A percentile compares a stretch with the other conserved stretches of the same genome.
These are phyloP conservation scores for Dicrurus megarhynchus DNA, from an alignment of 2,113 vertebrate genomes.

Conservation along the genomic window DNA sequence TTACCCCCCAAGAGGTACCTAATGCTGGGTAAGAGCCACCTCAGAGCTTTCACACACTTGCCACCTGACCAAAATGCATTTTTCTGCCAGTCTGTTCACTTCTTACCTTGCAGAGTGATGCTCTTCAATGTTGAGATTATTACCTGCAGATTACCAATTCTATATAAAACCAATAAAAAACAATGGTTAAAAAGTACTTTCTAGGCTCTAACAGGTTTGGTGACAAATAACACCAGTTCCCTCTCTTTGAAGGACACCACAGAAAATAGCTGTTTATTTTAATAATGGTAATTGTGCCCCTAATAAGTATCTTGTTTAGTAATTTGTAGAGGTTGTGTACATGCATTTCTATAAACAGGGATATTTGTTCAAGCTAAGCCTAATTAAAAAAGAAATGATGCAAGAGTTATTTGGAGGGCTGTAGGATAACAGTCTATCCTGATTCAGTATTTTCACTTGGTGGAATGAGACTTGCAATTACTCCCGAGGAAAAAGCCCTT, in stretches of 20 bases:
- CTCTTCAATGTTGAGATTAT: not conserved
- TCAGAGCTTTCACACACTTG: not conserved
- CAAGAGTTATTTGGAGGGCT: conserved; percentile 28
- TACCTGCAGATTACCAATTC: not conserved
- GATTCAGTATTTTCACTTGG: not conserved
- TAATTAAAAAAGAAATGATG: conserved; percentile 50
- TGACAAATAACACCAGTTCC: not conserved
- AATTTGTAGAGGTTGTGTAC: not conserved
- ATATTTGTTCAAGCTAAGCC: conserved; percentile 34
- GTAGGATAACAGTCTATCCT: not conserved
- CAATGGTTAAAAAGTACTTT: not conserved
- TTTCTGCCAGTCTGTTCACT: not conserved
- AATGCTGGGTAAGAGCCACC: not conserved
- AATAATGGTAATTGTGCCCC: not conserved
- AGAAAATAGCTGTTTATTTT: conserved; percentile 20
- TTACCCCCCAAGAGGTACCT: rapidly evolving
- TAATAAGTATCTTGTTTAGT: not conserved
- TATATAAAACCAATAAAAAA: not conserved
- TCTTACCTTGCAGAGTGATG: not conserved
- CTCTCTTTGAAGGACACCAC: not conserved
- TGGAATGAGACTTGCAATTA: conserved; percentile 4
- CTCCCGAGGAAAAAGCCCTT: not conserved
- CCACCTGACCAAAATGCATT: not conserved
- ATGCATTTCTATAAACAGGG: not conserved
- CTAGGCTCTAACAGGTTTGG: not conserved